phyloP scores from a whole-genome alignment of 1,140 invertebrate species.

The Drosophila truncata region DNA sequence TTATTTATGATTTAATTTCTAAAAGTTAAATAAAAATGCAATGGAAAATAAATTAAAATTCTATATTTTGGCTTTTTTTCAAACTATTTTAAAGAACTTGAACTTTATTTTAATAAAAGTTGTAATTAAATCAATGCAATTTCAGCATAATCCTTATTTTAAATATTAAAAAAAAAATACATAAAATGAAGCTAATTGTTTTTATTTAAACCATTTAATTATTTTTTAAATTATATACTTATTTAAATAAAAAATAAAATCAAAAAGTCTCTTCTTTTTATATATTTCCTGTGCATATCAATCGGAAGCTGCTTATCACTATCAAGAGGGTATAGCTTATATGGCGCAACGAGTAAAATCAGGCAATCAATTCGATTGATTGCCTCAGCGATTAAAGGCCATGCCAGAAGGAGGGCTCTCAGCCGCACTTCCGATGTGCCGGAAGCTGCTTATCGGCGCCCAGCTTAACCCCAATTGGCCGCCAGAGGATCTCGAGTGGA shows the following conservation, averaged over 20 bases:
- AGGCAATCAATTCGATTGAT: background rate
- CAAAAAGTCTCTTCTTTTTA: too few species aligned
- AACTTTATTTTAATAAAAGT: background rate
- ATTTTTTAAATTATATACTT: too few species aligned
- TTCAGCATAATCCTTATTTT: background rate
- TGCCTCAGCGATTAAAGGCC: background rate
- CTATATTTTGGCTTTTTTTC: rapidly evolving
- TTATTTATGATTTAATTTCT: too few species aligned
- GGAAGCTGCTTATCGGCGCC: conserved; percentile 14
- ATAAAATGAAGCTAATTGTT: too few species aligned
- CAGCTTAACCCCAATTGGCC: conserved; percentile 2
- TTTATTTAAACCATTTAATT: too few species aligned
- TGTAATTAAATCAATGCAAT: too few species aligned
- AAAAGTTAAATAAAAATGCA: too few species aligned
- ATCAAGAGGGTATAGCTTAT: background rate
- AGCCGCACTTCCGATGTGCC: conserved; percentile 20
- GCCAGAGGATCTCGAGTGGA: background rate
- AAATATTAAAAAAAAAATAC: background rate
- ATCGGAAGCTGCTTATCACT: conserved; percentile 9
- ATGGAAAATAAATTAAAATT: background rate
- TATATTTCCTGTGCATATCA: background rate
- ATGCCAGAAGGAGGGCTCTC: background rate
- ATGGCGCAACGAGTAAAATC: background rate
- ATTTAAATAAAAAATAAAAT: background rate
- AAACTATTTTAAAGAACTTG: too few species aligned